Base-by-base conservation (phyloP, 2,797 vertebrate species). In the Momotus momota region DNA sequence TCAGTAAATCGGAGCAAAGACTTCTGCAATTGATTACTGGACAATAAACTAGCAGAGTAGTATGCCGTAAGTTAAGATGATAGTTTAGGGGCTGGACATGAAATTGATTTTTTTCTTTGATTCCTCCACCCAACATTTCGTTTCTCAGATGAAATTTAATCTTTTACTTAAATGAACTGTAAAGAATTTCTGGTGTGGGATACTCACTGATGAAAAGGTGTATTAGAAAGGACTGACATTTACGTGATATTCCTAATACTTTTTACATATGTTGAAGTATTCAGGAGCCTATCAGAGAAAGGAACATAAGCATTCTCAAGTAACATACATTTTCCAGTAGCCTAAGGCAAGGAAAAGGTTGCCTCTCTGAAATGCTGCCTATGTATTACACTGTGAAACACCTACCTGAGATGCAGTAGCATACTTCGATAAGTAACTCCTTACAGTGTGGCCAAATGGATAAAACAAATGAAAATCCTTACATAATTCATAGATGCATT, bases 1-100 rank as follows among this genome's bases (percentile, higher is more conserved):
- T 88, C 74, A 78, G 64, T 94, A 96, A 93, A 94, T 85, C 72
- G 79, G 64, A 86, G 65, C 64, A 83, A 46, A 81, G 81, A 91
- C 89, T 96, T 96, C 70, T 89, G 54, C 35, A 93, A 78, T 54
- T 88, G 85, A 97, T 85, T 92, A 61, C 69, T 64, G 79, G 81
- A 89, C 69, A 92, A 94, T 89, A 95, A 96, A 95, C 2, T 18
- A 75, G 83, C 52, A 89, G 83, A 94, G 67, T 13, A 85, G 64
- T 51, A 78, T 27, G 82, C 13, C 49, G 86, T 89, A 95, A 95
- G 88, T 91, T 86, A 94, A 81, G 10, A 8, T 66, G 79, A 90
- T 81, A 60, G 61, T 90, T 94, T 64, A 79, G 70, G 48, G 31
- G 19, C 19, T 55, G 26, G 70, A 78, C 35, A 62, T 43, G 52